Base-by-base conservation (phyloP, 2,888 invertebrate species). In the Xanthia icteritia region DNA sequence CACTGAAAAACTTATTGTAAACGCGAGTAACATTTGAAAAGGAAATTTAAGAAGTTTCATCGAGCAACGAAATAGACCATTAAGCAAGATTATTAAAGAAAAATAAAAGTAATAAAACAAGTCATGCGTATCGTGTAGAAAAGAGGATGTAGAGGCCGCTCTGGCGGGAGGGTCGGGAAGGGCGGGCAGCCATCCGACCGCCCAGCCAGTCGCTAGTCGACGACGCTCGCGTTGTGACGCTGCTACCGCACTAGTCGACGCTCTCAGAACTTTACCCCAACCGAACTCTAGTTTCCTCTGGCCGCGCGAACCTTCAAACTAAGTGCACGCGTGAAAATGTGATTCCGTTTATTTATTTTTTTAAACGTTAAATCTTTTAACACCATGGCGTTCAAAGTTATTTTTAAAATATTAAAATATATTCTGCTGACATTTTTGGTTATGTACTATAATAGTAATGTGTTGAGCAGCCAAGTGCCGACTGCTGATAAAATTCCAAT, bases 91-190 rank as follows among this genome's bases (percentile, higher is more conserved):
- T 94, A 95, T 95, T 95, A 94, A 95, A 95, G 94, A 95, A 95
- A 95, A 94, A 95, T 95, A 95, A 94, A 95, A 95, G 94, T 93
- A 94, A 94, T 95, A 94, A 95, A 95, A 94, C 91, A 94, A 95
- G 94, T 93, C 93, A 94, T 95, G 92, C 93, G 93, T 93, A 93
- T 92, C 92, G 90, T 92, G 92, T 92, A 91, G 90, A 91, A 91
- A 90, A 92, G 92, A 92, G 91, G 90, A 91, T 91, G 89, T 89
- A 84, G 89, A 89, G 89, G 89, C 87, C 78, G 87, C 73, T 64
- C 31, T 83, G 77, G 84, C 90, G 92, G 92, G 92, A 89, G 91
- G 93, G 88, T 79, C 78, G 92, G 91, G 92, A 89, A 91, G 93
- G 92, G 92, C 90, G 91, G 92, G 88, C 82, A 79, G 79, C 84